Base-by-base conservation (phyloP, 2,888 invertebrate genomes). In the Peribatodes rhomboidaria region DNA sequence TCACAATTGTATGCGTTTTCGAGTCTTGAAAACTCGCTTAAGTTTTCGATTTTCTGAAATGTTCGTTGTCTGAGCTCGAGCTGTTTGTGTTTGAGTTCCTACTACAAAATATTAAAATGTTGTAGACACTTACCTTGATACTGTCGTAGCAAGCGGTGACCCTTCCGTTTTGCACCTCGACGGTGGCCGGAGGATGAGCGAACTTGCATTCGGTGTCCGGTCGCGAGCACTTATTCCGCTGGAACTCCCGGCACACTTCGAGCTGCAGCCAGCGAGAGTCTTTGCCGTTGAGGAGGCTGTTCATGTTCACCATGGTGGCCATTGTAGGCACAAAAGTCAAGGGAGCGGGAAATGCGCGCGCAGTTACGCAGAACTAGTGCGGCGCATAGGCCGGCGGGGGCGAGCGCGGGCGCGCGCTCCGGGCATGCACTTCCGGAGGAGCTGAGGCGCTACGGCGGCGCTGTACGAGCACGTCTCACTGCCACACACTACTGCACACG, bases 71-170 rank as follows among this genome's bases (percentile, higher is more conserved):
- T 35, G 49, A 35, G 22, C 20, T 18, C n/a, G 13, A 44, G 44
- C 27, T 52, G 58, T 22, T 67, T 41, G 50, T 44, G 16, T 49
- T 27, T 10, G 44, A 61, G 52, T 56, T 20, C 22, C 20, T 11
- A 11, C 33, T 14, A 14, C 1, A 47, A 47, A 14, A 13, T 31
- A 53, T 39, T n/a, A 14, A 18, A 49, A 3, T 14, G 13, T 33
- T 14, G 59, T 11, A 65, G 53, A 14, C 42, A 68, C 96, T 95
- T 94, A 99, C 99, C 99, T 99, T 99, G 94, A 99, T 99, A 94
- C 99, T 99, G 95, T 99, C 99, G 96, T 99, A 99, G 95, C 99
- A 99, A 84, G 99, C 99, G 84, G 99, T 99, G 87, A 99, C 99
- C 87, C 99, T 96, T 90, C 99, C 99, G 94, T 99, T 99, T 95